These are phyloP conservation scores for Acleris literana DNA, from an alignment of 2,888 invertebrate genomes.

Conservation along the genomic window DNA sequence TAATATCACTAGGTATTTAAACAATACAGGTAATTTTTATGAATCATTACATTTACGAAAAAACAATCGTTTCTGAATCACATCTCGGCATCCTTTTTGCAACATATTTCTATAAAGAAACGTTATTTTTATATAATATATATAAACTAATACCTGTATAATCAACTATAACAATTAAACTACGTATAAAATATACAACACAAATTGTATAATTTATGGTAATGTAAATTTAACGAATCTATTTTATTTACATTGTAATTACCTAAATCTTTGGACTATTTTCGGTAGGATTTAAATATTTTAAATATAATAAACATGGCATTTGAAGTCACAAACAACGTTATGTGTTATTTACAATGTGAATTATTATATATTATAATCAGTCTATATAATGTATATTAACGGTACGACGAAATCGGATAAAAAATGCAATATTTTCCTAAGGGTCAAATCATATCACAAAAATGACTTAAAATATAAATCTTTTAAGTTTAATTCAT, in stretches of 20 bases:
- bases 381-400: slow-evolving; percentile 67
- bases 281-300: slow-evolving; percentile 36
- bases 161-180: slow-evolving; percentile 26
- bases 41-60: neutral
- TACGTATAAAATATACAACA: slow-evolving; percentile 3
- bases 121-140: slow-evolving; percentile 17
- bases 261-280: slow-evolving; percentile 22
- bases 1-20: neutral
- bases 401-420: slow-evolving; percentile 52
- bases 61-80: slow-evolving; percentile 13
- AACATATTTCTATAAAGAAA: slow-evolving; percentile 13
- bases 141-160: slow-evolving; percentile 25
- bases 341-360: slow-evolving; percentile 55
- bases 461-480: neutral
- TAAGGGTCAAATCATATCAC: neutral
- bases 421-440: neutral
- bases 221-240: neutral
- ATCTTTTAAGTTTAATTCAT: too few relatives aligned
- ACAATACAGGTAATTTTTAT: neutral
- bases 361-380: slow-evolving; percentile 62
- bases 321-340: slow-evolving; percentile 39
- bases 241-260: slow-evolving; percentile 25
- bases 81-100: slow-evolving; percentile 12
- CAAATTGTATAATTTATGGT: neutral
- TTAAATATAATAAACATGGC: slow-evolving; percentile 45